A percentile compares a stretch with the other conserved stretches of the same genome.
Evolutionary conservation across 2,888 invertebrate genomes (phyloP).

Genomic region (Dorcus parallelipipedus): DNA sequence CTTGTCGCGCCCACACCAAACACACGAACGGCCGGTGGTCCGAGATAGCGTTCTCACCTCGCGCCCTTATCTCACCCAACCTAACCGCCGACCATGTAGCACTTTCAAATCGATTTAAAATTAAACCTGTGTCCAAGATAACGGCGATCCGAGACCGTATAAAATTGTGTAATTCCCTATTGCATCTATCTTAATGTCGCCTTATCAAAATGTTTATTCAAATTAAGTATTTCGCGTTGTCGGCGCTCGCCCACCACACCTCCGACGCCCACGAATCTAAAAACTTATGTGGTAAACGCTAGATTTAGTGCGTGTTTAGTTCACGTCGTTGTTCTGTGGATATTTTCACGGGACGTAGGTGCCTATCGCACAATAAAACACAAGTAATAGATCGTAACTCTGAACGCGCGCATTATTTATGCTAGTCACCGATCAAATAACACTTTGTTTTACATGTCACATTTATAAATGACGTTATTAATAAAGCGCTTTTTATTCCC

Average conservation of each 20-base stretch:
- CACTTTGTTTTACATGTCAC: too few relatives aligned
- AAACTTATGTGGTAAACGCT: background rate
- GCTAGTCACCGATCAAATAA: too few relatives aligned
- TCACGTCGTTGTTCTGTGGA: too few relatives aligned
- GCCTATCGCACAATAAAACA: background rate
- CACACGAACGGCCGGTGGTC: constrained; percentile 24
- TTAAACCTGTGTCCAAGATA: constrained; percentile 49
- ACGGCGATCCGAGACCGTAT: constrained; percentile 21
- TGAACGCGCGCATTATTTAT: too few relatives aligned
- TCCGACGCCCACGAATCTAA: background rate
- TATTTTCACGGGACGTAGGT: background rate
- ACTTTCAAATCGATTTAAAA: constrained; percentile 50
- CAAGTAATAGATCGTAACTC: too few relatives aligned
- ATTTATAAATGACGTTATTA: too few relatives aligned
- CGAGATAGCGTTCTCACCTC: constrained; percentile 12
- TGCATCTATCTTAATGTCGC: constrained; percentile 46
- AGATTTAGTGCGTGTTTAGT: background rate
- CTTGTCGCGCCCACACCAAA: constrained; percentile 4
- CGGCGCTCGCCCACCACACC: constrained; percentile 29
- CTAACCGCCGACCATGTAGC: constrained; percentile 42
- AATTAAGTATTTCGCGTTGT: constrained; percentile 48
- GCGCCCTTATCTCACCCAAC: constrained; percentile 36
- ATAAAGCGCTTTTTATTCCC: too few relatives aligned
- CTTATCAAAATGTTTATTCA: constrained; percentile 39
- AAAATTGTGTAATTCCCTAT: constrained; percentile 30